phyloP scores from a whole-genome alignment of 2,113 vertebrate genomes.

The Eretmochelys imbricata region DNA sequence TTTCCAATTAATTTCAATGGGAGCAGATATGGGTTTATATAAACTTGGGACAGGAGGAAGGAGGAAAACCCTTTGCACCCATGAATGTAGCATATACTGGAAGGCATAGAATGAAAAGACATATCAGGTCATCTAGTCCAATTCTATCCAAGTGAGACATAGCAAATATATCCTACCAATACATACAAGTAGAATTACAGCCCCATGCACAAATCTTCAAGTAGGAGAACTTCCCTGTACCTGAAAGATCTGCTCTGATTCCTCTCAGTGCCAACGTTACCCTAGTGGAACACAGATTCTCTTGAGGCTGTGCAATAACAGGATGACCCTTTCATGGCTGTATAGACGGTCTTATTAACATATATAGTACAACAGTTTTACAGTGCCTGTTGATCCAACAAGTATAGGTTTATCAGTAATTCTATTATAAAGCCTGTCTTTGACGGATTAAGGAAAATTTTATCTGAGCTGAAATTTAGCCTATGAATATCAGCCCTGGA shows the following conservation, averaged over 20 bases:
- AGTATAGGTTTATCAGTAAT: background rate
- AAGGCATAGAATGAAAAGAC: background rate
- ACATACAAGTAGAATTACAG: background rate
- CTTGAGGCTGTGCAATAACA: background rate
- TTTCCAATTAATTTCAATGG: slow-evolving; percentile 20
- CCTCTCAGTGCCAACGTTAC: background rate
- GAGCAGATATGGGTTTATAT: background rate
- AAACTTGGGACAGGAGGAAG: background rate
- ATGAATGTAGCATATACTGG: background rate
- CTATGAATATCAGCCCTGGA: background rate
- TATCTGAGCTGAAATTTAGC: background rate
- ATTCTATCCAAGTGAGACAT: background rate
- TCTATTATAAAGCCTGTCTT: background rate
- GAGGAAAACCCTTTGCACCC: background rate
- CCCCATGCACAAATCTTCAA: background rate
- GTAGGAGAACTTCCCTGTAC: background rate
- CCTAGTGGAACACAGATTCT: background rate
- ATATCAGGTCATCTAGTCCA: background rate
- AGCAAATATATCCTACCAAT: background rate
- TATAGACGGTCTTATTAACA: background rate
- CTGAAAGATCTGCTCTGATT: background rate
- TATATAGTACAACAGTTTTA: background rate
- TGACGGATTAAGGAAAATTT: background rate
- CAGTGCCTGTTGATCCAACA: background rate
- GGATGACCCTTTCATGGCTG: background rate